Base-by-base conservation (phyloP, 1,140 invertebrate genomes). In the Cephus cinctus region DNA sequence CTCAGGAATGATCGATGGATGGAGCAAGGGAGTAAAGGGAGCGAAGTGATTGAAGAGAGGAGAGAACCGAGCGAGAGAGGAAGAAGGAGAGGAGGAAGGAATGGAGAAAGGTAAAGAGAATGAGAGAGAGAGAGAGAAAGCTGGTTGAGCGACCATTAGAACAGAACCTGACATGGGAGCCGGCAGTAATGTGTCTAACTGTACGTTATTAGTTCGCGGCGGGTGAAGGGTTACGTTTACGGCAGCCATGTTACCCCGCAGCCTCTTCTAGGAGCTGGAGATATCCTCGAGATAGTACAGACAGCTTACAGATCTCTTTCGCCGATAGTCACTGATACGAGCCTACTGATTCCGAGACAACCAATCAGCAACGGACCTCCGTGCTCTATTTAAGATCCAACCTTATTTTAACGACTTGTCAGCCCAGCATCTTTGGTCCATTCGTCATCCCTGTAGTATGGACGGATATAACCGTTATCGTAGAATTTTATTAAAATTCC, bases 201-300 rank as follows among this genome's bases (percentile, higher is more conserved):
- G 56, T 62, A 55, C 54, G 55, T 64, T 66, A 69, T 64, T 63
- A 69, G 61, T 67, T 65, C 54, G 62, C 48, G 45, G 43, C 42
- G 52, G 65, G 62, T 68, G 58, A 70, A 67, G 56, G 64, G 64
- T 68, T 69, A 67, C 63, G 53, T 59, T 67, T 56, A 59, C 60
- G 47, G 64, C 43, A 64, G 51, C 59, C 44, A 48, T 51, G 53
- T 52, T 61, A 55, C 43, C 38, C 53, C 41, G 35, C 47, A 27
- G 55, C 31, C 23, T 43, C 21, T 2, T 5, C 48, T 15, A 44
- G 38, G 43, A 50, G 53, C 56, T 54, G n/a, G 47, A 69, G 67
- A 69, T 69, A 69, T 65, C 61, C 57, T 67, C 57, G 40, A 47
- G 57, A 69, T 67, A 68, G 50, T 57, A 62, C 54, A 47, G 64